Evolutionary conservation across 2,888 invertebrate genomes (phyloP), one percentile per base, ranked within the genome.

Genomic region (Epinotia brunnichana): DNA sequence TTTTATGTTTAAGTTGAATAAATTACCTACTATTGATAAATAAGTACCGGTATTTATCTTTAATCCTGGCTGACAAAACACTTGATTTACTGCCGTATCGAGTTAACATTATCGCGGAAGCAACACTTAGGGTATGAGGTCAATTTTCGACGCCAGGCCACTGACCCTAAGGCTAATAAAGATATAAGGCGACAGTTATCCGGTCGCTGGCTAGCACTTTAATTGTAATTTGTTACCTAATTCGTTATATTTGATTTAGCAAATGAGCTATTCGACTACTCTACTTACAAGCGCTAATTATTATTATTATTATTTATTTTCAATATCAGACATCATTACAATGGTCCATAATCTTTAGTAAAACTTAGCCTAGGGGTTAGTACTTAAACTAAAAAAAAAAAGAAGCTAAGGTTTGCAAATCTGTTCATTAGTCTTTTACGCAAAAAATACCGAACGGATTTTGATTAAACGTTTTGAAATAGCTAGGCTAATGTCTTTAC

Each of bases 41-140:
- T 48, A 63, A 63, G 51, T 70, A 59, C 72, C 72, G 61, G 48
- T 61, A 72, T 66, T 68, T 72, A 56, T 72, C 61, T 56, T 67
- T 60, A 66, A 67, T 67, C 57, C 19, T 29, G 41, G 3, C 41
- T 44, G 66, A 71, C 71, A 60, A 66, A 66, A 44, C 56, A 72
- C 17, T n/a, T 61, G 62, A 68, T 73, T 73, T 68, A 68, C 60
- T 19, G 29, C 57, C 59, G 24, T 62, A 62, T 69, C 61, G 63
- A 73, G 73, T 73, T 67, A 68, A 73, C n/a, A 41, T 73, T 73
- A 73, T 73, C 73, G 57, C 73, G 73, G 73, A 73, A 73, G 73
- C 63, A 59, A 69, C 73, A 73, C 68, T 73, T 73, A 69, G 60
- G 56, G 56, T 19, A 39, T 48, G 62, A 62, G 73, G 73, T 73